Percentiles rank a stretch among this genome's conserved stretches.
These are phyloP conservation scores for Calyptomena viridis DNA, from an alignment of 2,113 vertebrate genomes.

Conservation along the genomic window DNA sequence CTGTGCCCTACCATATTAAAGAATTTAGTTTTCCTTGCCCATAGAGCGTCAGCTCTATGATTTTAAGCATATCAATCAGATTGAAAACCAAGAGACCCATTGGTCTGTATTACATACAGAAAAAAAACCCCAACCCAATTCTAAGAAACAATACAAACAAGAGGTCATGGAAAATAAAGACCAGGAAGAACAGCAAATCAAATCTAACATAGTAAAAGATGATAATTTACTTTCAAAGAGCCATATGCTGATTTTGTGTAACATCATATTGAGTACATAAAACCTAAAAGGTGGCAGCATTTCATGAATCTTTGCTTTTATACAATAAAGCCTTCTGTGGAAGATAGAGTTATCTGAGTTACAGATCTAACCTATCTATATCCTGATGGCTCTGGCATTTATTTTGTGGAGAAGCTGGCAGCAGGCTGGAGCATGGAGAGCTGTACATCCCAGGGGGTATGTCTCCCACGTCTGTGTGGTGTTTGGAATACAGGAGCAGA, in stretches of 20 bases:
- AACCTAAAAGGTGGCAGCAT: neutral
- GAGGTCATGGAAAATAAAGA: neutral
- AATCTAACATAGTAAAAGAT: neutral
- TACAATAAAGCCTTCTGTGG: neutral
- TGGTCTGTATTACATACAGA: neutral
- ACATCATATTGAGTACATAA: neutral
- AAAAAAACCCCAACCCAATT: neutral
- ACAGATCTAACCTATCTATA: neutral
- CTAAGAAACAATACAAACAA: neutral
- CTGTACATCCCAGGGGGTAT: accelerated
- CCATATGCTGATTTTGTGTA: neutral
- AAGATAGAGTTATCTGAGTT: neutral
- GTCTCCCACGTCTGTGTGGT: neutral
- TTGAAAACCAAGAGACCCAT: neutral
- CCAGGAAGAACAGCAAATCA: neutral
- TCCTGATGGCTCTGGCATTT: neutral
- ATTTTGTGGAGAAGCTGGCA: neutral
- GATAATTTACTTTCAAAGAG: neutral
- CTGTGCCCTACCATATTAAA: neutral
- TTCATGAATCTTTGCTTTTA: neutral
- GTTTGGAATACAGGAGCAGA: neutral
- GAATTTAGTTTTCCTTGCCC: neutral
- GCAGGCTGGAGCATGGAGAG: neutral
- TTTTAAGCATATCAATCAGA: neutral
- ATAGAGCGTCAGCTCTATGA: neutral